Percentiles rank a stretch among this genome's conserved stretches.
Evolutionary conservation across 2,888 invertebrate genomes (phyloP).

Genomic region (Isoperla grammatica): DNA sequence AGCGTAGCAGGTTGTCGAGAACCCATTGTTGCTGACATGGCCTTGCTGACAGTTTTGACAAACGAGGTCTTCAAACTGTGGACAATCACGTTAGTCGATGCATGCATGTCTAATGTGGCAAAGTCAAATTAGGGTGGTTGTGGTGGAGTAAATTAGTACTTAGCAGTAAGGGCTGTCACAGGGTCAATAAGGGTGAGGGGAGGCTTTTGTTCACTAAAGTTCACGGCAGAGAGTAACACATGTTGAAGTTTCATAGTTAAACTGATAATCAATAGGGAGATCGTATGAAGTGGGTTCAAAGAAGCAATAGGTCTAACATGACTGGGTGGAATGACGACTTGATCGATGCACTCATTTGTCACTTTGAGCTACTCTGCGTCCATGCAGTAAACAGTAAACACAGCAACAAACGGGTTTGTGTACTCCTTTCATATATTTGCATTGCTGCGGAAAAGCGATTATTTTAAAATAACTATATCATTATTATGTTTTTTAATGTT

Average conservation of each 20-base stretch:
- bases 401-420: too few relatives aligned
- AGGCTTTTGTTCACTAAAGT: neutral
- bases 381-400: too few relatives aligned
- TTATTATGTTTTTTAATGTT: too few relatives aligned
- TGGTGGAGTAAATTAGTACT: constrained; percentile 12
- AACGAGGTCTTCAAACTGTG: constrained; percentile 16
- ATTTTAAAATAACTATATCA: too few relatives aligned
- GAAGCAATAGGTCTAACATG: too few relatives aligned
- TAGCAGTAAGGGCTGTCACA: constrained; percentile 11
- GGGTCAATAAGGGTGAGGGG: constrained; percentile 1
- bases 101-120: too few relatives aligned
- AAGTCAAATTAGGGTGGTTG: constrained; percentile 26
- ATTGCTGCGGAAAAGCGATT: too few relatives aligned
- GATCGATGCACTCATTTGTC: too few relatives aligned
- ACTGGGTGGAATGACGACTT: too few relatives aligned
- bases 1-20: constrained; percentile 1
- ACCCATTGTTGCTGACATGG: neutral
- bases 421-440: too few relatives aligned
- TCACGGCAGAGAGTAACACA: neutral
- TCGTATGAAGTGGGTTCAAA: too few relatives aligned
- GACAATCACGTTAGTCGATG: constrained; percentile 14
- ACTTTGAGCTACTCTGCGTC: too few relatives aligned
- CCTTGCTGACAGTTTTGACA: constrained; percentile 23
- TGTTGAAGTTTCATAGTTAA: constrained; percentile 3
- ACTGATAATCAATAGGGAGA: neutral